Percentiles rank a stretch among this genome's conserved stretches.
phyloP scores from a whole-genome alignment of 2,797 vertebrate species.

The Peromyscus melanophrys region DNA sequence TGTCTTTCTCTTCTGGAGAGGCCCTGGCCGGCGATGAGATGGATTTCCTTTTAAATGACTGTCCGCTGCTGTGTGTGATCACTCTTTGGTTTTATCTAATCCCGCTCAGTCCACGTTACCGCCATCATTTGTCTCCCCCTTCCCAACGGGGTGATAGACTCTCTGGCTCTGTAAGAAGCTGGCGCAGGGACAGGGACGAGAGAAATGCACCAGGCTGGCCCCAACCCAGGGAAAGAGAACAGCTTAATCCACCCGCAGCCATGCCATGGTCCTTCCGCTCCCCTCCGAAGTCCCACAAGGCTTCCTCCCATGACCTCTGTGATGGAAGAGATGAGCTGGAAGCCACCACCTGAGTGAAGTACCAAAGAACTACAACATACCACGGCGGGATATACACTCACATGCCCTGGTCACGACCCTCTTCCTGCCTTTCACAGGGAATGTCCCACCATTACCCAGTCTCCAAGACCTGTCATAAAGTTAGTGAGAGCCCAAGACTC shows the following conservation, averaged over 20 bases:
- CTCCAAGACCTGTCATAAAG: not conserved
- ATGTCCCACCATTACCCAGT: fast-evolving
- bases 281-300: not conserved
- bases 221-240: not conserved
- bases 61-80: constrained; percentile 72
- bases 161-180: constrained; percentile 42
- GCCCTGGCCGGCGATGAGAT: constrained; percentile 55
- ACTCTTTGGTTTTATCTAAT: constrained; percentile 82
- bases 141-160: constrained; percentile 61
- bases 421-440: not conserved
- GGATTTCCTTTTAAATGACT: constrained; percentile 83
- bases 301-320: not conserved
- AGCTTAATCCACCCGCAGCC: constrained; percentile 44
- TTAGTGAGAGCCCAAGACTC: not conserved
- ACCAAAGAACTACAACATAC: not conserved
- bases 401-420: not conserved
- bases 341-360: not conserved
- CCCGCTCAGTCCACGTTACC: constrained; percentile 70
- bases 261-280: not conserved
- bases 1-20: constrained; percentile 58
- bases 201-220: constrained; percentile 23
- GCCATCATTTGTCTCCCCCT: constrained; percentile 75
- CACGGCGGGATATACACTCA: not conserved
- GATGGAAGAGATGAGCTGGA: not conserved
- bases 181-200: not conserved